Evolutionary conservation across 1,140 invertebrate species (phyloP).

Genomic region (Kradibia gibbosae): DNA sequence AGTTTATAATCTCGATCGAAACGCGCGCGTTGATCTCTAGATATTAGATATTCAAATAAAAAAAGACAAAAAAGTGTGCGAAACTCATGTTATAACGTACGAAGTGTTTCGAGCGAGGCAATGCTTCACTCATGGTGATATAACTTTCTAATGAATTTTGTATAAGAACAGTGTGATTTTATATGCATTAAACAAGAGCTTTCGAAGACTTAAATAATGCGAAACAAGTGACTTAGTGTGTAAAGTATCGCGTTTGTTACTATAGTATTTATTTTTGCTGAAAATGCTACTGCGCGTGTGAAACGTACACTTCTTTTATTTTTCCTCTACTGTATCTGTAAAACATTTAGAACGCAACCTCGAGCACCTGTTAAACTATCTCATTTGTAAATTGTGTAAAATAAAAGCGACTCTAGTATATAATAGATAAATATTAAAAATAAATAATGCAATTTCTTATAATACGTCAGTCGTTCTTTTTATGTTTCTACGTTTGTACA

Average conservation of each 20-base stretch:
- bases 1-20: slow-evolving; percentile 38
- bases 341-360: neutral
- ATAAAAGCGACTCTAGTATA: slow-evolving; percentile 34
- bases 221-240: slow-evolving; percentile 55
- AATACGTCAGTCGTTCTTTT: slow-evolving; percentile 10
- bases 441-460: slow-evolving; percentile 1
- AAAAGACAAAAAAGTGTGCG: slow-evolving; percentile 32
- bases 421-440: slow-evolving; percentile 33
- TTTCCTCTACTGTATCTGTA: slow-evolving; percentile 3
- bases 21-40: slow-evolving; percentile 18
- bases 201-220: slow-evolving; percentile 51
- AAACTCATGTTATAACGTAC: slow-evolving; percentile 46
- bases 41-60: slow-evolving; percentile 38
- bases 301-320: slow-evolving; percentile 30
- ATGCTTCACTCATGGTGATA: slow-evolving; percentile 62
- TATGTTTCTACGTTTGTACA: slow-evolving; percentile 15
- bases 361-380: slow-evolving; percentile 26
- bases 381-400: slow-evolving; percentile 49
- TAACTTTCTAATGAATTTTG: slow-evolving; percentile 61
- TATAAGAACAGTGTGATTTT: slow-evolving; percentile 52
- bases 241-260: slow-evolving; percentile 30
- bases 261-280: slow-evolving; percentile 47
- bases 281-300: slow-evolving; percentile 34
- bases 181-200: slow-evolving; percentile 42
- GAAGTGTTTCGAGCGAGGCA: slow-evolving; percentile 59